A percentile compares a stretch with the other conserved stretches of the same genome.
Conservation (phyloP, 2,888 invertebrate genomes). For the Teinopalpus imperialis region DNA sequence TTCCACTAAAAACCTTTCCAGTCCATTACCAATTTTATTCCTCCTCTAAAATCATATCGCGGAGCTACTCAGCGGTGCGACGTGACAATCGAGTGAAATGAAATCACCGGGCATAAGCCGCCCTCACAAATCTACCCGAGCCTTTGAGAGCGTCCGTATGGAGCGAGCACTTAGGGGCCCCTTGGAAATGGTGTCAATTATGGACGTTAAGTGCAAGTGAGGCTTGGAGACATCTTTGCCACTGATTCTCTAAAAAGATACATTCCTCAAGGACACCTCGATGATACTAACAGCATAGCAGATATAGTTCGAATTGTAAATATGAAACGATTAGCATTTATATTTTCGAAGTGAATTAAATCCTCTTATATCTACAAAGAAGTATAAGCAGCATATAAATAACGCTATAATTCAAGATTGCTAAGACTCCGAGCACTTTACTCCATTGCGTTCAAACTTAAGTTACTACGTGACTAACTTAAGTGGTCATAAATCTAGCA, state of each 20-base stretch:
- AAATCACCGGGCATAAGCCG: slow-evolving; percentile 76
- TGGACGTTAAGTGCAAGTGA: slow-evolving; percentile 69
- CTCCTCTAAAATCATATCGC: slow-evolving; percentile 68
- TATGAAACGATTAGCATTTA: too few species aligned
- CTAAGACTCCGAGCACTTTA: slow-evolving; percentile 31
- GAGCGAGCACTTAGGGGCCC: slow-evolving; percentile 71
- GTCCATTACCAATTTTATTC: slow-evolving; percentile 79
- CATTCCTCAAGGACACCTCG: too few species aligned
- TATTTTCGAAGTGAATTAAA: too few species aligned
- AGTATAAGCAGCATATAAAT: too few species aligned
- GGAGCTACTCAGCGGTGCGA: slow-evolving; percentile 64
- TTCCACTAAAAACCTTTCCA: slow-evolving; percentile 62
- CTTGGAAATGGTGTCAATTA: slow-evolving; percentile 77
- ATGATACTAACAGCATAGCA: too few species aligned
- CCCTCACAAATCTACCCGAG: slow-evolving; percentile 68
- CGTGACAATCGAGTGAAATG: slow-evolving; percentile 76
- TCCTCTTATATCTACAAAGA: too few species aligned
- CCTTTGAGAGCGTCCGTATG: slow-evolving; percentile 57
- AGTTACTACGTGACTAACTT: slow-evolving; percentile 44
- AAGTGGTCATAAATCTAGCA: slow-evolving; percentile 31
- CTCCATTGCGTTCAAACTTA: slow-evolving; percentile 42
- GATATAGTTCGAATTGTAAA: too few species aligned
- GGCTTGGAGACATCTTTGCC: slow-evolving; percentile 27
- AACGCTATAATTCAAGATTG: slow-evolving; percentile 52
- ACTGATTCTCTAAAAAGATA: not conserved